phyloP scores from a whole-genome alignment of 2,797 vertebrate genomes.

The Aeoliscus strigatus region DNA sequence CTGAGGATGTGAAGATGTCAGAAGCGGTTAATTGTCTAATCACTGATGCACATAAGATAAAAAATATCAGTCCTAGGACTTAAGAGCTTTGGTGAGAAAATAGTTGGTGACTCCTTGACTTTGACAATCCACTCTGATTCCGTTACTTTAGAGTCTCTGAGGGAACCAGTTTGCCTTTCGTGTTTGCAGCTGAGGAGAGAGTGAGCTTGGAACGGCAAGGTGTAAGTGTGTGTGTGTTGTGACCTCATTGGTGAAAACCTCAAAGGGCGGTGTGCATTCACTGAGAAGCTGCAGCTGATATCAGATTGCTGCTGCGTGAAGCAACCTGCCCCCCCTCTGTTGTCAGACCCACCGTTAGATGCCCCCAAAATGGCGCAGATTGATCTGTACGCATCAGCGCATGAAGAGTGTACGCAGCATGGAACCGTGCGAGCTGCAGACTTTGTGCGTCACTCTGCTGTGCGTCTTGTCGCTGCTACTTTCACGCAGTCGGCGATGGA shows the following conservation, averaged over 20 bases:
- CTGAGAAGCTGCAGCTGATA: constrained; percentile 55
- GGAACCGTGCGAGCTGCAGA: constrained; percentile 26
- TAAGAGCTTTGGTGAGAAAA: no score
- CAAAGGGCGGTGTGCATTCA: constrained; percentile 50
- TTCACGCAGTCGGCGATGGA: no score
- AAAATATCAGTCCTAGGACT: no score
- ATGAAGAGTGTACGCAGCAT: constrained; percentile 45
- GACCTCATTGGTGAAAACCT: constrained; percentile 56
- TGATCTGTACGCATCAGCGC: constrained; percentile 52
- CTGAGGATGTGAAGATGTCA: no score
- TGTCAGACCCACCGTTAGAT: constrained; percentile 33
- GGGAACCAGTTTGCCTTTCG: constrained; percentile 23
- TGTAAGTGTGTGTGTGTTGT: constrained; percentile 21
- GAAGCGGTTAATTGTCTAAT: no score
- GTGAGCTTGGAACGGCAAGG: constrained; percentile 28
- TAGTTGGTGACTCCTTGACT: constrained; percentile 9
- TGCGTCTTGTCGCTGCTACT: no score
- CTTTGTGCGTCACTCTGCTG: constrained; percentile 15
- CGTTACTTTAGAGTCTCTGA: constrained; percentile 17
- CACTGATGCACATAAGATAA: no score
- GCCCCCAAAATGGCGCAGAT: constrained; percentile 47
- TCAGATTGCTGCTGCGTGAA: constrained; percentile 41
- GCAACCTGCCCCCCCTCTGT: constrained; percentile 39
- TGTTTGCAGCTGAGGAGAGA: constrained; percentile 18
- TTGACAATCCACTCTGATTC: constrained; percentile 19